Conservation (phyloP, 2,888 invertebrate genomes). For the Rhamphomyia laevipes region DNA sequence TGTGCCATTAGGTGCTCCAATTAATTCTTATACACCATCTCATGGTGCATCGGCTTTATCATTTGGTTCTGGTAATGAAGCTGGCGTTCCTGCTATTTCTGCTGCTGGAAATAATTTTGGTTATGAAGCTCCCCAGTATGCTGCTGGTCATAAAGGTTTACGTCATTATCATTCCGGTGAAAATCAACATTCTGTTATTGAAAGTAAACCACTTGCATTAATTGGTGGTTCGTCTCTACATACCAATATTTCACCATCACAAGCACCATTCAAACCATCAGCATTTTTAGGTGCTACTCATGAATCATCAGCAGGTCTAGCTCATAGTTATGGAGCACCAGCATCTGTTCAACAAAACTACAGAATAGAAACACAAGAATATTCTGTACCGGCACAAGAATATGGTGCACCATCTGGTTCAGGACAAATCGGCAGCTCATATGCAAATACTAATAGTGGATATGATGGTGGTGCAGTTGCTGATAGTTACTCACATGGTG, state of each 20-base stretch:
- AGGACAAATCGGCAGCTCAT: too few species aligned
- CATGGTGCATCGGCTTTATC: too few species aligned
- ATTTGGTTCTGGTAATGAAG: too few species aligned
- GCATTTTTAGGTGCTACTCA: slow-evolving; percentile 30
- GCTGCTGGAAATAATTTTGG: neutral
- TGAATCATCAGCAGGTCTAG: slow-evolving; percentile 13
- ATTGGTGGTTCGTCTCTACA: neutral
- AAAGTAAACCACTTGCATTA: slow-evolving; percentile 29
- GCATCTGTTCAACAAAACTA: too few species aligned
- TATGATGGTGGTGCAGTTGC: too few species aligned
- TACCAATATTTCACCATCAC: slow-evolving; percentile 12
- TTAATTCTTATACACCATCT: slow-evolving; percentile 2
- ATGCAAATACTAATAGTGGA: too few species aligned
- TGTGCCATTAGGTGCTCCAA: slow-evolving; percentile 8
- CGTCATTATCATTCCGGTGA: slow-evolving; percentile 23
- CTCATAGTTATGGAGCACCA: too few species aligned
- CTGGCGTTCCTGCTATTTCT: too few species aligned
- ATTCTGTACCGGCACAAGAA: too few species aligned
- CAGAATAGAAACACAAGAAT: too few species aligned
- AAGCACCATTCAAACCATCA: slow-evolving; percentile 33
- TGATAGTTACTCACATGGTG: too few species aligned
- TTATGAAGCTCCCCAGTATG: slow-evolving; percentile 25
- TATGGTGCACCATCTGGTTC: too few species aligned
- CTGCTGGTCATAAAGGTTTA: slow-evolving; percentile 32
- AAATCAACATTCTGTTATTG: slow-evolving; percentile 11